Evolutionary conservation across 2,797 vertebrate genomes (phyloP).

Genomic region (Sebastes taczanowskii): DNA sequence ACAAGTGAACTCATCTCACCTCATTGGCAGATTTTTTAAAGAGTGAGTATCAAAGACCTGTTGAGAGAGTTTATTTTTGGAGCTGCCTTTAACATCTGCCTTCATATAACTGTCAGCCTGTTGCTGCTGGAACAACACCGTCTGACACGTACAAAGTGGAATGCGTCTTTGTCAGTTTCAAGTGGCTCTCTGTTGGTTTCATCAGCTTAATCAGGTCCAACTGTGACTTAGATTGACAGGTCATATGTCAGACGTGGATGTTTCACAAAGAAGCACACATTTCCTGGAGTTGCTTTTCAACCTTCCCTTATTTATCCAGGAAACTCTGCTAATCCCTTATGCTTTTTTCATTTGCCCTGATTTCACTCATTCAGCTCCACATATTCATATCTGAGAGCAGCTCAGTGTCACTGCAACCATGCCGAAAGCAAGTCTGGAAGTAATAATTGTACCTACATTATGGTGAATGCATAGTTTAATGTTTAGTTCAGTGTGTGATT

Average conservation of each 20-base stretch:
- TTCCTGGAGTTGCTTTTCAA: conserved; percentile 41
- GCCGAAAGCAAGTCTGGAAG: not conserved
- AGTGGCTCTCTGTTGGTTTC: conserved; percentile 60
- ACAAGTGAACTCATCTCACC: conserved; percentile 32
- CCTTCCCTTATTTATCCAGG: conserved; percentile 17
- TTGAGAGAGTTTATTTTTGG: conserved; percentile 44
- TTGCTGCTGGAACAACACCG: conserved; percentile 38
- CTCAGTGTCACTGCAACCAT: not conserved
- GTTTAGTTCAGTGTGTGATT: not conserved
- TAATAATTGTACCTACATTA: not conserved
- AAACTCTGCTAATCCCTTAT: conserved; percentile 29
- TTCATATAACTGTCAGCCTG: conserved; percentile 42
- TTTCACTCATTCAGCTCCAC: conserved; percentile 31
- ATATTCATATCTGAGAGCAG: conserved; percentile 1
- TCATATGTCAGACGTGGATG: conserved; percentile 40
- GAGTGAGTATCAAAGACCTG: conserved; percentile 33
- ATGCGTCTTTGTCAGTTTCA: conserved; percentile 55
- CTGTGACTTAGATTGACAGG: conserved; percentile 44
- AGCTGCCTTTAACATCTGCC: conserved; percentile 37
- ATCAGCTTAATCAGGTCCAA: conserved; percentile 58
- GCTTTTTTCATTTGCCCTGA: conserved; percentile 14
- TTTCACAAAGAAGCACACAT: conserved; percentile 28
- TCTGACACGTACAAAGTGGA: conserved; percentile 53
- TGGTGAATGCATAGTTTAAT: not conserved
- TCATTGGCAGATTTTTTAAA: conserved; percentile 18